Percentiles rank a stretch among this genome's conserved stretches.
Evolutionary conservation across 2,888 invertebrate species (phyloP).

Genomic region (Actias luna): DNA sequence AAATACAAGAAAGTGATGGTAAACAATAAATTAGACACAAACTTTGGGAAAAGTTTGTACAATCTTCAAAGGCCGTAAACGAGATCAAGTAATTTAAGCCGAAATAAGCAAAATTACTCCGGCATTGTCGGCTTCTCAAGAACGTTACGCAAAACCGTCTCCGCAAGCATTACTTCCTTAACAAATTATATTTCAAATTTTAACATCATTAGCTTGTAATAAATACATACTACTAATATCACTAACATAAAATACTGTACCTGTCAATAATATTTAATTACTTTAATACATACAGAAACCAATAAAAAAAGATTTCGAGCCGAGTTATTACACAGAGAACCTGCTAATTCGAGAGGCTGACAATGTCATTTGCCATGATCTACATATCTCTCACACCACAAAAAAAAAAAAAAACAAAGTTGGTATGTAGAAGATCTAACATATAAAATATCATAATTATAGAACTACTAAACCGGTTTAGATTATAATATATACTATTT

Average conservation of each 20-base stretch:
- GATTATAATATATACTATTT: too few relatives aligned
- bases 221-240: conserved; percentile 15
- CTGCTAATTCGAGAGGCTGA: too few relatives aligned
- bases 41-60: conserved; percentile 72
- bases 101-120: conserved; percentile 76
- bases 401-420: too few relatives aligned
- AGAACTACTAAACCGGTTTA: too few relatives aligned
- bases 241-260: not conserved
- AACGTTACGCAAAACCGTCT: conserved; percentile 57
- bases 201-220: conserved; percentile 44
- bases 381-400: too few relatives aligned
- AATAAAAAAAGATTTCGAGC: too few relatives aligned
- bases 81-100: conserved; percentile 77
- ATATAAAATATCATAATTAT: too few relatives aligned
- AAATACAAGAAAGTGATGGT: conserved; percentile 68
- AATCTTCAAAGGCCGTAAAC: conserved; percentile 77
- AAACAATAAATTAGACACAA: conserved; percentile 78
- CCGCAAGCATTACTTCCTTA: conserved; percentile 45
- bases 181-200: conserved; percentile 54
- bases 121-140: conserved; percentile 65
- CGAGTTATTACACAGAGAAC: too few relatives aligned
- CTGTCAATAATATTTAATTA: too few relatives aligned
- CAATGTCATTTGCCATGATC: too few relatives aligned
- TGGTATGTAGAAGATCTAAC: too few relatives aligned
- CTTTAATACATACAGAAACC: too few relatives aligned